Base-by-base conservation (phyloP, 2,797 vertebrate genomes). In the Orestias chungarensis region DNA sequence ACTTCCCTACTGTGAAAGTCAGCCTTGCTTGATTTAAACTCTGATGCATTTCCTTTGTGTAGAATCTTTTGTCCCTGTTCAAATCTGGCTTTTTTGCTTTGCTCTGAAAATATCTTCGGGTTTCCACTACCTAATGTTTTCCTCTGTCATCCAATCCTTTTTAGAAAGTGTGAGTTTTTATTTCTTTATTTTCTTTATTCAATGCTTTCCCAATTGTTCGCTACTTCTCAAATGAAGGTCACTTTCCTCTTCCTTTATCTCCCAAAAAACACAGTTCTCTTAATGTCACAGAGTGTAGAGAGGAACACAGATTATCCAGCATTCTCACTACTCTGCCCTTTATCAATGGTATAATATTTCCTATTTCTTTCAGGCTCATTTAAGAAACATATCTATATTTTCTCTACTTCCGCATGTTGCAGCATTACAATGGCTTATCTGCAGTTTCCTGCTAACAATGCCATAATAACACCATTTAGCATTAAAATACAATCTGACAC, bases 181-280 rank as follows among this genome's bases (percentile, higher is more conserved):
- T 70, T 27, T 70, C 61, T 54, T 66, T 15, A 71, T 68, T 71
- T 52, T 6, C 38, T 68, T 12, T 15, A 4, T 66, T 66, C n/a
- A 23, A 20, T n/a, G 29, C 70, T 61, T 79, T 65, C 40, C 75
- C 35, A 18, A 64, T 80, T 55, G 64, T n/a, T 62, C 52, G 68
- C 65, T 25, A 64, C 64, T 33, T 2, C 15, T 77, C 64, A 29
- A 3, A 68, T 73, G 69, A 64, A 84, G 69, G 70, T 75, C 72
- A 66, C 75, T 35, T 76, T 70, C 40, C 33, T 54, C 29, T 81
- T 68, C 66, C 74, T 78, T 82, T 83, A 85, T 87, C 76, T 80
- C 52, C 64, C 54, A 62, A 50, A 78, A 68, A 59, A 76, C 72
- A 64, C 7, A 9, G 57, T 9, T 50, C 43, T 74, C 74, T 85